Conservation (phyloP, 2,888 invertebrate species). For the Tethea ocularis region DNA sequence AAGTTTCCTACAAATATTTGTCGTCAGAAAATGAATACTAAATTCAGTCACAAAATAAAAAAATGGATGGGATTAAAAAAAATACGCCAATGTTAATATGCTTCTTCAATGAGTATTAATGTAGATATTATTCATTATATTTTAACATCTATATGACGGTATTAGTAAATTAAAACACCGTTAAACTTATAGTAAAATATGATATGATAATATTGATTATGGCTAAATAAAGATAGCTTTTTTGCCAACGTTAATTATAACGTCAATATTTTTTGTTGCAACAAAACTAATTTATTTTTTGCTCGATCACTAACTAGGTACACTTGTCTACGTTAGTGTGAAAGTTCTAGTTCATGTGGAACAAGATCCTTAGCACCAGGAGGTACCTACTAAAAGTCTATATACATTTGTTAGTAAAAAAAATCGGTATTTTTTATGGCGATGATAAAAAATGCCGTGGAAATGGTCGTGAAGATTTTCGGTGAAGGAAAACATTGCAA, state of each 20-base stretch:
- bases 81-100: not conserved
- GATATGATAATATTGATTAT: slow-evolving; percentile 12
- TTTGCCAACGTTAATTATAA: slow-evolving; percentile 67
- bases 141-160: not conserved
- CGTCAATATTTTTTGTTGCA: slow-evolving; percentile 60
- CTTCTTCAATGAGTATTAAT: not conserved
- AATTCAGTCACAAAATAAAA: too few relatives aligned
- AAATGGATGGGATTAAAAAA: not conserved
- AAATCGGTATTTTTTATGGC: too few relatives aligned
- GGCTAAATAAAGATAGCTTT: slow-evolving; percentile 39
- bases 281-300: slow-evolving; percentile 75
- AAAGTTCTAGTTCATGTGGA: slow-evolving; percentile 4
- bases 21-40: not conserved
- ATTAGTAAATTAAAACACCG: slow-evolving; percentile 9
- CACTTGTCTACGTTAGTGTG: slow-evolving; percentile 17
- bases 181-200: not conserved
- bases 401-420: too few relatives aligned
- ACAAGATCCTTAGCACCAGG: too few relatives aligned
- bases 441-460: too few relatives aligned
- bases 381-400: not conserved
- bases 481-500: too few relatives aligned
- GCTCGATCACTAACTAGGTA: slow-evolving; percentile 24
- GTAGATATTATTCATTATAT: not conserved
- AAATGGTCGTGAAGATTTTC: too few relatives aligned
- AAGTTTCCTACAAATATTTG: too few relatives aligned